Conservation (phyloP, 2,797 vertebrate genomes). For the Dipus sagitta region DNA sequence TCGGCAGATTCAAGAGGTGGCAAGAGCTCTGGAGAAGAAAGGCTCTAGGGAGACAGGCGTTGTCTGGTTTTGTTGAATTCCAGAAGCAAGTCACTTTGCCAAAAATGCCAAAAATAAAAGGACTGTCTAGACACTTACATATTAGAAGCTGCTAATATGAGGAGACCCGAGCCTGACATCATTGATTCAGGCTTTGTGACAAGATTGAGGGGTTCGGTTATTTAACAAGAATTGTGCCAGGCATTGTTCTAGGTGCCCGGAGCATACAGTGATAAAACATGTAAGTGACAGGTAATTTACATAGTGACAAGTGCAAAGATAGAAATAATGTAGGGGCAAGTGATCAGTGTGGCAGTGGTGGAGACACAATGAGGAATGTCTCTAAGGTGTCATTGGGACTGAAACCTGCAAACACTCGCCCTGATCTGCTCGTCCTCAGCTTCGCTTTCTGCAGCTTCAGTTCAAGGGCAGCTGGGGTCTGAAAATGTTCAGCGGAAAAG, state of each 20-base stretch:
- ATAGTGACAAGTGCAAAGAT: not conserved
- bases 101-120: conserved; percentile 82
- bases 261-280: not conserved
- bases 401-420: not conserved
- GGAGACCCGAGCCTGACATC: conserved; percentile 48
- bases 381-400: not conserved
- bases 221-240: not conserved
- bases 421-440: not conserved
- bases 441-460: not conserved
- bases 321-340: not conserved
- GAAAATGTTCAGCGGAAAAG: not conserved
- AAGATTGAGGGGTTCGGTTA: not conserved
- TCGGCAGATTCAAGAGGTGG: conserved; percentile 49
- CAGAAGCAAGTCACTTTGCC: conserved; percentile 78
- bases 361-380: not conserved
- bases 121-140: conserved; percentile 81
- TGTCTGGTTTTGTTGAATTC: conserved; percentile 81
- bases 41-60: conserved; percentile 75
- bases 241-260: not conserved
- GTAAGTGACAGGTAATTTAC: not conserved
- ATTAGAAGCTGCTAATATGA: conserved; percentile 47
- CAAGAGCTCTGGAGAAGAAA: conserved; percentile 60
- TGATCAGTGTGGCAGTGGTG: not conserved
- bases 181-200: not conserved
- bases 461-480: not conserved